Base-by-base conservation (phyloP, 2,113 vertebrate species). In the Ceyx melanurus region DNA sequence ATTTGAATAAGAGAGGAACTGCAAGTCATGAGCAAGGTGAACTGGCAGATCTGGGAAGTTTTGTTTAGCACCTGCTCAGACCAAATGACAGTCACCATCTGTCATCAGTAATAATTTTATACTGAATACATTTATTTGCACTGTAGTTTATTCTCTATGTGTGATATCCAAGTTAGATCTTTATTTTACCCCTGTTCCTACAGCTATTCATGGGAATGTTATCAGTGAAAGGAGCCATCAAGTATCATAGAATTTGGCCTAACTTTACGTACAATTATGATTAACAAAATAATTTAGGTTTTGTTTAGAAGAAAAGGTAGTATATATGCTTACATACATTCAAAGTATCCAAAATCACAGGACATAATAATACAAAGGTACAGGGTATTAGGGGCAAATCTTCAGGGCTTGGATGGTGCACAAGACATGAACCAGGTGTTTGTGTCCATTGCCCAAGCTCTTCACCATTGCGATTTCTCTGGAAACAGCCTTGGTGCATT, bases 391-490 rank as follows among this genome's bases (percentile, higher is more conserved):
- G 5, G 11, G 4, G 29, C 20, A 61, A 31, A 71, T 26, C 29
- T 22, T 46, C n/a, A 25, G 25, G 11, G 7, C 57, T 26, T 68
- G 50, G 7, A 40, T 60, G 23, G 4, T 33, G 17, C 22, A 5
- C 0, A 0, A 91, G 40, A 9, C 11, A 1, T 5, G 42, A n/a
- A 9, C 13, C 25, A 45, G 18, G 8, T 22, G 3, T 51, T 51
- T 40, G 14, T 33, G 3, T 45, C 11, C 0, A 0, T 11, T 35
- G 16, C 21, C 40, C 1, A 3, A 10, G 42, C 6, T 82, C 9
- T 50, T 4, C 33, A 62, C 8, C 42, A 1, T 14, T 35, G 57
- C 22, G 10, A 50, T 42, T 82, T 28, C 37, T 50, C 37, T 76
- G 31, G 29, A 33, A 84, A 46, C 14, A 57, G 1, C 8, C 2